Base-by-base conservation (phyloP, 2,888 invertebrate species). In the Eristalis arbustorum region DNA sequence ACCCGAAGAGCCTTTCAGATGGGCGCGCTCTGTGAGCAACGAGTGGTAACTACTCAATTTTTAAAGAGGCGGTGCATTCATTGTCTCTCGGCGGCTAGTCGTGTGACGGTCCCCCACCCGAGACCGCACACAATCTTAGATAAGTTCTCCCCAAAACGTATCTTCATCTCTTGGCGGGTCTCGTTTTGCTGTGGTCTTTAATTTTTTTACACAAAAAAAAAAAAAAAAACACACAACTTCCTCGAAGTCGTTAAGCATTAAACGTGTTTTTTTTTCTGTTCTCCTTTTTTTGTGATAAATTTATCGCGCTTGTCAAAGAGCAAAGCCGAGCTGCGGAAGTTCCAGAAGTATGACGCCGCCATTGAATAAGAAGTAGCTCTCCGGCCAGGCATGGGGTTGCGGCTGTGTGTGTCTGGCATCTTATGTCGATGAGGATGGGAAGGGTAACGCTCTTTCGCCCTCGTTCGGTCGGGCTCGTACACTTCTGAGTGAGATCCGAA, bases 1-100 rank as follows among this genome's bases (percentile, higher is more conserved):
- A 23, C 59, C 37, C 66, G 14, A 25, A 31, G 40, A 22, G 66
- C 64, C 59, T 77, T 64, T 37, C 13, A 11, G 37, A 37, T 37
- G 37, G 37, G 14, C 25, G 14, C 25, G 13, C 14, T 13, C 25
- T 1, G 25, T 25, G 59, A 56, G n/a, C 56, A 56, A 3, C 56
- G 56, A 56, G 78, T 64, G 73, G 25, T 67, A 72, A 79, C 72
- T 67, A 56, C 72, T 79, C 79, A 72, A 79, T 79, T 62, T 49
- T n/a, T 49, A 8, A 49, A 18, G 18, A 49, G 49, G 49, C 49
- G 49, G 18, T 49, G 18, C 49, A 18, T 8, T 37, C 37, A 37
- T 37, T 37, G 37, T 37, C 49, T 49, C 8, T 18, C 18, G 8
- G 6, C 1, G 49, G 3, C 49, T 49, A 49, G 49, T 18, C 18